Evolutionary conservation across 2,888 invertebrate genomes (phyloP).

Genomic region (Drosophila subsilvestris): DNA sequence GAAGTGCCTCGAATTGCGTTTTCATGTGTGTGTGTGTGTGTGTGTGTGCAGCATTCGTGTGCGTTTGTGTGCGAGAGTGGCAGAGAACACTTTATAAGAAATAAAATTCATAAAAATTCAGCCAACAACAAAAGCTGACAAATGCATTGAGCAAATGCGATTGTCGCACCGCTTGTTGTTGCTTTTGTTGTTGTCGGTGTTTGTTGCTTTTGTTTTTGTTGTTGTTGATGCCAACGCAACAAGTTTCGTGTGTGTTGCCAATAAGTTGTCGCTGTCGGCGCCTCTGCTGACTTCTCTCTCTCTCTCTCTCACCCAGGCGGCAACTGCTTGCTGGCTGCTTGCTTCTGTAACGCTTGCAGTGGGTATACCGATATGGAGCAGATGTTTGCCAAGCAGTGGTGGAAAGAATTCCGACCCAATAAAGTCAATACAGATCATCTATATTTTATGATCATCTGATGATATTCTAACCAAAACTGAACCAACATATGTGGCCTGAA

Average conservation of each 20-base stretch:
- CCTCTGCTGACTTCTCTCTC: constrained; percentile 30
- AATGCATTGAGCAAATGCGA: constrained; percentile 59
- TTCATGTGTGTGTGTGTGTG: constrained; percentile 38
- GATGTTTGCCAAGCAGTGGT: too few species aligned
- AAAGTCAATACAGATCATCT: too few species aligned
- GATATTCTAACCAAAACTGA: too few species aligned
- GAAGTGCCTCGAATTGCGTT: constrained; percentile 61
- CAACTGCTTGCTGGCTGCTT: not conserved
- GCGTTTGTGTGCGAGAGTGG: constrained; percentile 42
- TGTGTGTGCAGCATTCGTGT: constrained; percentile 26
- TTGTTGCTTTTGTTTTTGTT: not conserved
- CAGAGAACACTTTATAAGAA: constrained; percentile 68
- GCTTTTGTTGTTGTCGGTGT: constrained; percentile 10
- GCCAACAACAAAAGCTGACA: constrained; percentile 44
- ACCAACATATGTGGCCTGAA: too few species aligned
- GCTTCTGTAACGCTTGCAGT: not conserved
- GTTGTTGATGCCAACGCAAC: constrained; percentile 70
- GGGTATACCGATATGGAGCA: not conserved
- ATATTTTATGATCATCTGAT: too few species aligned
- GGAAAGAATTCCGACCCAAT: too few species aligned
- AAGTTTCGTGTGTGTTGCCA: constrained; percentile 75
- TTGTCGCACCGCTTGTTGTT: constrained; percentile 15
- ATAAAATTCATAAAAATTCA: constrained; percentile 45
- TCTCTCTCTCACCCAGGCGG: not conserved
- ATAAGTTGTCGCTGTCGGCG: constrained; percentile 71